Base-by-base conservation (phyloP, 2,888 invertebrate species). In the Agrochola litura region DNA sequence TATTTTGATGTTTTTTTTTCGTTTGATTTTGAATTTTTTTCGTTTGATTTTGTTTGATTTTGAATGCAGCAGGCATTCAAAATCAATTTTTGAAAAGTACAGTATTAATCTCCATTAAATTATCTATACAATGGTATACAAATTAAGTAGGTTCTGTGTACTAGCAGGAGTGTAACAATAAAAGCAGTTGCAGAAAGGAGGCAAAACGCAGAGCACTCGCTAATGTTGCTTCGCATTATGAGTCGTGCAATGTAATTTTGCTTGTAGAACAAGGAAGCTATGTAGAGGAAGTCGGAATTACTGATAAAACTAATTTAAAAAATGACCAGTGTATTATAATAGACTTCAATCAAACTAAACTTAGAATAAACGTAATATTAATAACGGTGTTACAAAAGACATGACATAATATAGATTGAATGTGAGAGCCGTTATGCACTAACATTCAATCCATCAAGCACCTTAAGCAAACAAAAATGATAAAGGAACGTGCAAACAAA, bases 401-500 rank as follows among this genome's bases (percentile, higher is more conserved):
- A 37, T 37, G 4, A 37, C 5, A 37, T 37, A 25, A 22, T 6
- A 37, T 37, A 22, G 6, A 52, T 52, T 52, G 19, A 52, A 65
- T 65, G 12, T 19, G 12, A 12, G 10, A n/a, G 6, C 12, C 12
- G 46, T 46, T 46, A 46, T 46, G 12, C 46, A 12, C 4, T 46
- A 12, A 46, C 46, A 46, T 5, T 14, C 46, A 46, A 46, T 46
- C 14, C 46, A 49, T 54, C 56, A 63, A 65, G 2, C n/a, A 49
- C 19, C 41, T 60, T 65, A 46, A 37, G 46, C 54, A 56, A 83
- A 78, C 60, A 43, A 30, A 25, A 30, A 49, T 56, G 49, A 76
- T 72, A 82, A 76, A 56, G 56, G 5, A 67, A 58, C 52, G 25
- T 37, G 67, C 6, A 61, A 68, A 58, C 43, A 76, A 14, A 71